These are phyloP conservation scores for Lepetodrilus schrolli DNA, from an alignment of 2,888 invertebrate species.

Conservation along the genomic window DNA sequence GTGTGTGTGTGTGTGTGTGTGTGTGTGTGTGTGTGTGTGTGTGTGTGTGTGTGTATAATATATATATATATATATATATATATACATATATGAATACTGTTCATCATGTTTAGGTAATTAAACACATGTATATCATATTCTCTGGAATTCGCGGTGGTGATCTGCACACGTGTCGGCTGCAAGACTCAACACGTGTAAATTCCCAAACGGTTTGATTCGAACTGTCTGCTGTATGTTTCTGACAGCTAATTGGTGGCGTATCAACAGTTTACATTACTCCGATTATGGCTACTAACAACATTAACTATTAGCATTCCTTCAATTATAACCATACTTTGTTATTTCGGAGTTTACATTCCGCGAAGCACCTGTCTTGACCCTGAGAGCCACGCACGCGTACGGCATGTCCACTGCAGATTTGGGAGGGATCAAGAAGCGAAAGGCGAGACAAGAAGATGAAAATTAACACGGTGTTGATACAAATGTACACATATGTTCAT, in stretches of 20 bases:
- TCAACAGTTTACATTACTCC: slow-evolving; percentile 25
- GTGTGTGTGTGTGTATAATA: too few species aligned
- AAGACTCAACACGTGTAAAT: slow-evolving; percentile 9
- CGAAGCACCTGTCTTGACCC: slow-evolving; percentile 3
- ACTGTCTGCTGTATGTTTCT: neutral
- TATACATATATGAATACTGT: too few species aligned
- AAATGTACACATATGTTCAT: neutral
- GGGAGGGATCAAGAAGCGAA: neutral
- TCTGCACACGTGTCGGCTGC: neutral
- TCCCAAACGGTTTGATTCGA: neutral
- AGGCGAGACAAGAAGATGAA: neutral
- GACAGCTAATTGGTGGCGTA: slow-evolving; percentile 17
- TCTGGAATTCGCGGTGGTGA: neutral
- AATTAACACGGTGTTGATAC: slow-evolving; percentile 12
- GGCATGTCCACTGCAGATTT: neutral
- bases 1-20: too few species aligned
- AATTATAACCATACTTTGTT: slow-evolving; percentile 23
- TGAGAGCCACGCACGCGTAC: neutral
- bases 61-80: too few species aligned
- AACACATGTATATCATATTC: neutral
- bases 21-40: too few species aligned
- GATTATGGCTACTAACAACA: slow-evolving; percentile 23
- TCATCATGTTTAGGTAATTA: too few species aligned
- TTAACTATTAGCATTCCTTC: slow-evolving; percentile 24
- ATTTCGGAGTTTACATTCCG: neutral